Base-by-base conservation (phyloP, 1,140 invertebrate genomes). In the Mya arenaria region DNA sequence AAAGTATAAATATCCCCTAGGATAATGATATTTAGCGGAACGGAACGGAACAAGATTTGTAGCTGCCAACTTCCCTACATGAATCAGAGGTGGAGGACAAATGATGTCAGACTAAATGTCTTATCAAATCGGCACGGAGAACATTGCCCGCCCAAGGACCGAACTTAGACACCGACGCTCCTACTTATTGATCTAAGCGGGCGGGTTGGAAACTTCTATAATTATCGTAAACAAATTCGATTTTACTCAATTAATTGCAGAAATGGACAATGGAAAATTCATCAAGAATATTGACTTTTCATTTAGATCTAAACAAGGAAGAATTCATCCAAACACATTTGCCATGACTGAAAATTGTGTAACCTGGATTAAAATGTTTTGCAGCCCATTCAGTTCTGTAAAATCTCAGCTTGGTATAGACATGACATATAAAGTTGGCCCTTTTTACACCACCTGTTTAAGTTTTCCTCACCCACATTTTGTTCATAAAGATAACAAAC, bases 391-490 rank as follows among this genome's bases (percentile, higher is more conserved):
- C 28, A 39, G 60, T 30, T n/a, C 48, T 56, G 41, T 30, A 25
- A 82, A 82, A 66, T 58, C 72, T 34, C 80, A 82, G 52, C 62
- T 82, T 56, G 72, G 48, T 23, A 69, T 82, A 69, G 75, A 79
- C 34, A 79, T 82, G 72, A 82, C 80, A 19, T 82, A 82, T 37
- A 82, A 82, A 69, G 71, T 82, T 58, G 80, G 80, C 15, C 80
- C 80, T 41, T 82, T 82, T 56, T 82, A 68, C 52, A 82, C 71
- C 23, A 82, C 71, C n/a, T 75, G 71, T 41, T 34, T 82, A 25
- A 75, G 71, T 82, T 58, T 82, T 58, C 62, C 71, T 41, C 80
- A 75, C 36, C 68, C 68, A 65, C 62, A 66, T 66, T 66, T 66
- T 66, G 63, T 66, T 66, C 63, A 66, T 68, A 68, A 68, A 68